A percentile compares a stretch with the other conserved stretches of the same genome.
These are phyloP conservation scores for Pelagia noctiluca DNA, from an alignment of 30 jellyfish, hydroid and myxozoan genomes.

Conservation along the genomic window DNA sequence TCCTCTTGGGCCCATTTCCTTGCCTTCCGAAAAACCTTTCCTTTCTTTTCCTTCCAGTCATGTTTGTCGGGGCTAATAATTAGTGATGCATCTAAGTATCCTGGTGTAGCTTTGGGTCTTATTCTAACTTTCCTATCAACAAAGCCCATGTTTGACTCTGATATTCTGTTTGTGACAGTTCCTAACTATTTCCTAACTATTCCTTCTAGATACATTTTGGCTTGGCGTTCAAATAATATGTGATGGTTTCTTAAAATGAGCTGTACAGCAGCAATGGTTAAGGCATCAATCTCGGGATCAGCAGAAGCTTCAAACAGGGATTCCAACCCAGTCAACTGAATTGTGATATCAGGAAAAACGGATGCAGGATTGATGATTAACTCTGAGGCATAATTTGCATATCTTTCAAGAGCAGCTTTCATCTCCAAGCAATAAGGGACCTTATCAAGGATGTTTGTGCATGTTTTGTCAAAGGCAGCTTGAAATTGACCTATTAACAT, in stretches of 20 bases:
- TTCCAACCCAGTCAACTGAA: not conserved
- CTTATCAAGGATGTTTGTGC: not conserved
- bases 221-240: slow-evolving; percentile 14
- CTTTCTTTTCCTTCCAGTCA: slow-evolving; percentile 12
- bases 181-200: not conserved
- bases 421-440: not conserved
- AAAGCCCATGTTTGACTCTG: not conserved
- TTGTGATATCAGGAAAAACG: not conserved
- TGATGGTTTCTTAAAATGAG: not conserved
- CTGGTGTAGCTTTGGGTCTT: slow-evolving; percentile 32
- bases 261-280: not conserved
- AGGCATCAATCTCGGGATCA: too few relatives aligned
- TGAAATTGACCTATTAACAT: slow-evolving; percentile 23
- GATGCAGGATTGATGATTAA: not conserved
- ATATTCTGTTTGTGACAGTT: slow-evolving; percentile 7
- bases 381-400: slow-evolving; percentile 6
- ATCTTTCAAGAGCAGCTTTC: slow-evolving; percentile 4
- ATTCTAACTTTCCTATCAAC: not conserved
- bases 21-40: slow-evolving; percentile 30
- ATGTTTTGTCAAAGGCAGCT: slow-evolving; percentile 13
- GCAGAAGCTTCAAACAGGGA: not conserved
- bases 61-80: not conserved
- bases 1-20: slow-evolving; percentile 47
- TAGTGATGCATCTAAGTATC: not conserved
- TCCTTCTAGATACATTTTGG: not conserved